Evolutionary conservation across 2,888 invertebrate species (phyloP).

Genomic region (Baronia brevicornis): DNA sequence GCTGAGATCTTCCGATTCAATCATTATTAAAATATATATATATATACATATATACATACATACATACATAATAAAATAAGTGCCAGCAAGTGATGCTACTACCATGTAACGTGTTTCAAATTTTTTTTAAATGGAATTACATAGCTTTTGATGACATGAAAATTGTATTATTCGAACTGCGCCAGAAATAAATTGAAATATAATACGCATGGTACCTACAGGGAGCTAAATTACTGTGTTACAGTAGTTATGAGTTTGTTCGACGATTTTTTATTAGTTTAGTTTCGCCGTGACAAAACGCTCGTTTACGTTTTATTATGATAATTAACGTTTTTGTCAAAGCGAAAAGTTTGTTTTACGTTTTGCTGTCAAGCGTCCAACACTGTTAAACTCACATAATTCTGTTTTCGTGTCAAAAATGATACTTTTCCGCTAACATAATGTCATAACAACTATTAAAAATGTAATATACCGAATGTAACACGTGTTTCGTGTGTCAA

Average conservation of each 20-base stretch:
- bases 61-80: too few relatives aligned
- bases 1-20: too few relatives aligned
- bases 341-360: constrained; percentile 48
- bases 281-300: constrained; percentile 55
- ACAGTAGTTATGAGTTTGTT: constrained; percentile 33
- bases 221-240: constrained; percentile 26
- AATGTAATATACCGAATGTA: constrained; percentile 33
- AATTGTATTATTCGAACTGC: too few relatives aligned
- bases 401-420: constrained; percentile 47
- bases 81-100: too few relatives aligned
- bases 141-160: too few relatives aligned
- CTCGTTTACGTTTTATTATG: constrained; percentile 56
- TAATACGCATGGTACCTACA: too few relatives aligned
- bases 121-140: too few relatives aligned
- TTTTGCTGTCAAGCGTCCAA: constrained; percentile 36
- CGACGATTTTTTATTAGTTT: constrained; percentile 47
- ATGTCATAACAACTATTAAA: constrained; percentile 62
- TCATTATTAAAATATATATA: too few relatives aligned
- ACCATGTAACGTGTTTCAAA: too few relatives aligned
- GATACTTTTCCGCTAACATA: constrained; percentile 54
- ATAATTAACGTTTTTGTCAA: constrained; percentile 70
- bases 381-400: constrained; percentile 27
- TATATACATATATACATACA: too few relatives aligned
- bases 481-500: constrained; percentile 47
- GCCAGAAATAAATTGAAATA: too few relatives aligned